Evolutionary conservation across 2,888 invertebrate species (phyloP).

Genomic region (Acleris sparsana): DNA sequence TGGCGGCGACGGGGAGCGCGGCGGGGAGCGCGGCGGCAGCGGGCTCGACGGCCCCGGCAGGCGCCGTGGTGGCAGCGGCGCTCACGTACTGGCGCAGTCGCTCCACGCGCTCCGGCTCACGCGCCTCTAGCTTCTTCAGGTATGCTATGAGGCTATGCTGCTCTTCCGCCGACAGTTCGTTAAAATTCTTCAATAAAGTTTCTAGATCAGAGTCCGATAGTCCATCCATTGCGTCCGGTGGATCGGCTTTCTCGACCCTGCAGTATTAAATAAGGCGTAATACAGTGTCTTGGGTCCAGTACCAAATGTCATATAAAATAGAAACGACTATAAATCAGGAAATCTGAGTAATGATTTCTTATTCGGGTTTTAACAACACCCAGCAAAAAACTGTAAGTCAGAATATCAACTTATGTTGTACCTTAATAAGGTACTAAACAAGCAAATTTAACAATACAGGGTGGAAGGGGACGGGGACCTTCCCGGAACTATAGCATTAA

Average conservation of each 20-base stretch:
- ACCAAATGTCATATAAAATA: not conserved
- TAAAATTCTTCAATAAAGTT: slow-evolving; percentile 89
- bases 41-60: slow-evolving; percentile 19
- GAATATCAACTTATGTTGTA: too few species aligned
- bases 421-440: too few species aligned
- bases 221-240: slow-evolving; percentile 86
- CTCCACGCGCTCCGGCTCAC: slow-evolving; percentile 90
- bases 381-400: too few species aligned
- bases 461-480: too few species aligned
- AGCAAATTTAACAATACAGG: too few species aligned
- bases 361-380: too few species aligned
- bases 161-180: slow-evolving; percentile 90
- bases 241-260: slow-evolving; percentile 58
- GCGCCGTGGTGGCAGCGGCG: slow-evolving; percentile 53
- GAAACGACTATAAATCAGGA: too few species aligned
- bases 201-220: slow-evolving; percentile 92
- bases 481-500: too few species aligned
- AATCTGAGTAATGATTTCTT: too few species aligned
- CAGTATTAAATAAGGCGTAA: slow-evolving; percentile 7
- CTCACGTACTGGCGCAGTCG: slow-evolving; percentile 90
- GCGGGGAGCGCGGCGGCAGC: slow-evolving; percentile 27
- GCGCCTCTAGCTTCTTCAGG: slow-evolving; percentile 90
- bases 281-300: too few species aligned
- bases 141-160: slow-evolving; percentile 92
- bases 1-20: slow-evolving; percentile 13